Base-by-base conservation (phyloP, 2,113 vertebrate species). In the Amblyopsis rosae region DNA sequence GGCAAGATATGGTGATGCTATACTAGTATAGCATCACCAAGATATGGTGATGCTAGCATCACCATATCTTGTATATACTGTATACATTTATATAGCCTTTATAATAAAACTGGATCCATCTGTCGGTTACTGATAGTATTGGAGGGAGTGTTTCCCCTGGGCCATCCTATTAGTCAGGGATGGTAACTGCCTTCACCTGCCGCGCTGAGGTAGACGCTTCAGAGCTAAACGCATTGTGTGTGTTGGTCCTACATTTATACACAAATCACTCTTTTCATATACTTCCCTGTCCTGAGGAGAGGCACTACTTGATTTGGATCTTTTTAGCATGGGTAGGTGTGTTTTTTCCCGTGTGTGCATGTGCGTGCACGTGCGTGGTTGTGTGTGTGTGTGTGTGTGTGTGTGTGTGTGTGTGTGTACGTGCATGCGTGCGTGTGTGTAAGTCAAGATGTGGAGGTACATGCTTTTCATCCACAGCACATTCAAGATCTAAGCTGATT, bases 251-350 rank as follows among this genome's bases (percentile, higher is more conserved):
- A 72, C 72, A 59, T 74, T 70, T 75, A 72, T 82, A 77, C 87
- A 85, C 86, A 86, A 86, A 85, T 82, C 83, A 89, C 71, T 88
- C 69, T 83, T 73, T 81, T 84, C 82, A 85, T 87, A 87, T 90
- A 87, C 78, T 81, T 85, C 79, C 66, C 79, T 83, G 79, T 83
- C 83, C 83, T 67, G 72, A 73, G 81, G 86, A 84, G 77, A 81
- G 84, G 73, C 32, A 63, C 53, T 26, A 9, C n/a, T 9, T 3
- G n/a, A 10, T 3, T n/a, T 73, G 77, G 69, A 59, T 35, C 50
- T 79, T 59, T 62, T 49, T 62, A 59, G 83, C 65, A 82, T 65
- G 47, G 65, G 67, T 56, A 9, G 32, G 2, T 55, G 59, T 70
- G 19, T 69, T 35, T 60, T 33, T 76, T 35, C 12, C 26, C 11